These are phyloP conservation scores for Heliangelus exortis DNA, from an alignment of 2,797 vertebrate species.

Conservation along the genomic window DNA sequence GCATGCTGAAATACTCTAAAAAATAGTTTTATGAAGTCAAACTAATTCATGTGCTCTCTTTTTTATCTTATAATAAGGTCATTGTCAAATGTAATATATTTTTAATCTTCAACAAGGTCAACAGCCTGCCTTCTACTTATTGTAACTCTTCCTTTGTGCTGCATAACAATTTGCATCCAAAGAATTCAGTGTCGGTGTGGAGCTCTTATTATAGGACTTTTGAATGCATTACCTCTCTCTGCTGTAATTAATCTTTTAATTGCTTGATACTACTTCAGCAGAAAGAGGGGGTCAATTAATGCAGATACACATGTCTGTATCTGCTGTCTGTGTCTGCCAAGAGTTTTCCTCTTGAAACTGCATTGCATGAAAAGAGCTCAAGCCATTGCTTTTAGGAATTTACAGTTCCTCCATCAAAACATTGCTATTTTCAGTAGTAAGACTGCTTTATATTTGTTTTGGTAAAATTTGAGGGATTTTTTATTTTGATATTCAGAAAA, in stretches of 20 bases:
- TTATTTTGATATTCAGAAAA: not conserved
- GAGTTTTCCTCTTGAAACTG: not conserved
- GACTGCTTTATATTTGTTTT: not conserved
- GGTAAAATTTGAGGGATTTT: not conserved
- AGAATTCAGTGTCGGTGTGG: not conserved
- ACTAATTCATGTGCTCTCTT: not conserved
- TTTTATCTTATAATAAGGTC: not conserved
- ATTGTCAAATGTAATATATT: constrained; percentile 1
- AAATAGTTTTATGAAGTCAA: not conserved
- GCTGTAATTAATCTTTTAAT: constrained; percentile 64
- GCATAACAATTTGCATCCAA: not conserved
- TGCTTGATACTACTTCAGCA: not conserved
- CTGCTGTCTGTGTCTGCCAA: not conserved
- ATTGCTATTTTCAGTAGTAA: not conserved
- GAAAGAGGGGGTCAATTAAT: constrained; percentile 35
- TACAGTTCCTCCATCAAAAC: not conserved
- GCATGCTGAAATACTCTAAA: not conserved
- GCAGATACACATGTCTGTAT: not conserved
- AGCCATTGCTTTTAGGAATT: not conserved
- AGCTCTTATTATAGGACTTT: constrained; percentile 3
- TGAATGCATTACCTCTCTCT: constrained; percentile 29
- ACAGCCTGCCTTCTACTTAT: not conserved
- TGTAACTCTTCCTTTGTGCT: not conserved
- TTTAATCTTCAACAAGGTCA: constrained; percentile 32
- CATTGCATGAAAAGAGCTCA: not conserved